Conservation (phyloP, 2,113 vertebrate species). For the Bubo blakistoni region DNA sequence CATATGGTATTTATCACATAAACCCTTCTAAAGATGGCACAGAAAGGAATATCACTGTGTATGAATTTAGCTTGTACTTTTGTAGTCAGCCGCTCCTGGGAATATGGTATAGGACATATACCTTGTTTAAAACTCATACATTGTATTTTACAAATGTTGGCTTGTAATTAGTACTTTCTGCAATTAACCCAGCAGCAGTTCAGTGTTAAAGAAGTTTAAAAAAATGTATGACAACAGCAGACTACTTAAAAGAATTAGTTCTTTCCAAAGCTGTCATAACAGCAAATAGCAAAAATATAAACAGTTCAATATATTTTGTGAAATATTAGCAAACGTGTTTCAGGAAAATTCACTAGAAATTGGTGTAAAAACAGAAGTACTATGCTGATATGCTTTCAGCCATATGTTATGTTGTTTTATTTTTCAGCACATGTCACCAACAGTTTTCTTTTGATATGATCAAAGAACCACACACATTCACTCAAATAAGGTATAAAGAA, state of each 20-base stretch:
- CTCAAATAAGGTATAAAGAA: conserved; percentile 62
- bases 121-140: not conserved
- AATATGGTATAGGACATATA: not conserved
- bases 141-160: not conserved
- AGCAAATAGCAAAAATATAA: not conserved
- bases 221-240: not conserved
- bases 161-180: not conserved
- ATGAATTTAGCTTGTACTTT: not conserved
- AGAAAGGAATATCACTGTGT: not conserved
- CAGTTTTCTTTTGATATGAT: conserved; percentile 58
- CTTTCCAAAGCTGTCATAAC: not conserved
- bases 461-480: conserved; percentile 51
- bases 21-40: not conserved
- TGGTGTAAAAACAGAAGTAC: conserved; percentile 19
- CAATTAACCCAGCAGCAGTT: not conserved
- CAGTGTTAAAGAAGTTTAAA: not conserved
- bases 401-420: conserved; percentile 62
- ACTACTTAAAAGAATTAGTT: not conserved
- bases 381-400: conserved; percentile 5
- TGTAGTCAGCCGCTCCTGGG: not conserved
- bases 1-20: not conserved
- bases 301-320: not conserved
- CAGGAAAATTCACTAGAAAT: not conserved
- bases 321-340: conserved; percentile 31
- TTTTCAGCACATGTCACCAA: conserved; percentile 58